Evolutionary conservation across 1,140 invertebrate genomes (phyloP).

Genomic region (Hylyphantes graminicola): DNA sequence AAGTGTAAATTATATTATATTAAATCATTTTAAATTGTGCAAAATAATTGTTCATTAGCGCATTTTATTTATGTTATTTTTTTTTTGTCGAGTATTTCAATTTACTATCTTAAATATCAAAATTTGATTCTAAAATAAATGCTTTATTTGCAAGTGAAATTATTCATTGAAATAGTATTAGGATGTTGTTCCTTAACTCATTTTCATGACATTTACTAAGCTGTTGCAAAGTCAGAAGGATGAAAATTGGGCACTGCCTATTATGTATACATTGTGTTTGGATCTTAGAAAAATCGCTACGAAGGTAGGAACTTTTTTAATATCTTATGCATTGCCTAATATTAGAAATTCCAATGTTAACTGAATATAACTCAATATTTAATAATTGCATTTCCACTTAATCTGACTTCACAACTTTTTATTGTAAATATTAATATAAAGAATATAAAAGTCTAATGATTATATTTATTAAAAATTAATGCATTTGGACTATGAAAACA

Average conservation of each 20-base stretch:
- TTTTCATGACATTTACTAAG: constrained; percentile 76
- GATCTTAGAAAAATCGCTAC: constrained; percentile 88
- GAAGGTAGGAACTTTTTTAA: constrained; percentile 44
- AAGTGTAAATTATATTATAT: too few relatives aligned
- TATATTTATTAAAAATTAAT: not conserved
- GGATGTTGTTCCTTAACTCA: constrained; percentile 1
- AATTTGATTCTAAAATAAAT: not conserved
- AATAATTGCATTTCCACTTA: not conserved
- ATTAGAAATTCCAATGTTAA: not conserved
- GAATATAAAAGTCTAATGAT: not conserved
- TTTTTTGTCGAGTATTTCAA: not conserved
- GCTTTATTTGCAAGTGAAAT: not conserved
- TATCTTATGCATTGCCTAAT: not conserved
- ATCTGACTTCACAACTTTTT: not conserved
- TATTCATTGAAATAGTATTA: not conserved
- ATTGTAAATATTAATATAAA: not conserved
- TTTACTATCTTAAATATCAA: not conserved
- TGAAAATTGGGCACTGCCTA: constrained; percentile 94
- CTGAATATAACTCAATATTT: not conserved
- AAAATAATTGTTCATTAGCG: too few relatives aligned
- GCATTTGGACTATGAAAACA: too few relatives aligned
- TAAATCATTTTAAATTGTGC: too few relatives aligned
- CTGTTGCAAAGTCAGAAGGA: constrained; percentile 89
- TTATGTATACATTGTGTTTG: constrained; percentile 89
- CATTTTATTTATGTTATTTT: not conserved